A percentile compares a stretch with the other conserved stretches of the same genome.
These are phyloP conservation scores for Heliocidaris tuberculata DNA, from an alignment of 35 echinoderm and acorn worm species.

Conservation along the genomic window DNA sequence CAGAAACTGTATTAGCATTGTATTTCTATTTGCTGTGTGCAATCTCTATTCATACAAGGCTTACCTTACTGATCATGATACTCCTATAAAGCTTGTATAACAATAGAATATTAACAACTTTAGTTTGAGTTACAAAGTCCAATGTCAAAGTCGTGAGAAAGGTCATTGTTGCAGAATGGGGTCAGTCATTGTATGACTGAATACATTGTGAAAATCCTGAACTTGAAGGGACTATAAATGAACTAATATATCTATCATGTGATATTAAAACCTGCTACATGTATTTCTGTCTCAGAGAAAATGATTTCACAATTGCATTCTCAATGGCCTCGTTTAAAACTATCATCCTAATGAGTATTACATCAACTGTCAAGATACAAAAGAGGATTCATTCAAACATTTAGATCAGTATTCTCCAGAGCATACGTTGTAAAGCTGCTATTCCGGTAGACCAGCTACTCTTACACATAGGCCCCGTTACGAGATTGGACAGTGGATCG, in stretches of 20 bases:
- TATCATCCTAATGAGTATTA: too few species aligned
- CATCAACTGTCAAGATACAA: too few species aligned
- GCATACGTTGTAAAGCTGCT: too few species aligned
- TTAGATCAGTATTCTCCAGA: too few species aligned
- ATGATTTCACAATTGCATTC: background rate
- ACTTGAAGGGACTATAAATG: background rate
- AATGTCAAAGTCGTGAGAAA: background rate
- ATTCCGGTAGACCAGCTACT: too few species aligned
- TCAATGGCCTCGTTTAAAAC: too few species aligned
- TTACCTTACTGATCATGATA: background rate
- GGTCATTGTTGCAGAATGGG: background rate
- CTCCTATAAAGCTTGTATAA: background rate
- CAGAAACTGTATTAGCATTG: background rate
- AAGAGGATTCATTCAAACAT: too few species aligned
- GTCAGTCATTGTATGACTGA: background rate
- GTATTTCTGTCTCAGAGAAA: background rate
- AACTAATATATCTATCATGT: background rate
- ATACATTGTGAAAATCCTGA: background rate
- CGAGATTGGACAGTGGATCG: too few species aligned
- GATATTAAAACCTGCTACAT: background rate
- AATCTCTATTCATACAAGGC: background rate
- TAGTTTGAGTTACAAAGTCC: background rate
- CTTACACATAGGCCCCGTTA: too few species aligned
- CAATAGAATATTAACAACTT: background rate
- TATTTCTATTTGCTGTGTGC: background rate